Evolutionary conservation across 1,140 invertebrate genomes (phyloP), one percentile per base, ranked within the genome.

Genomic region (Amphibalanus amphitrite): DNA sequence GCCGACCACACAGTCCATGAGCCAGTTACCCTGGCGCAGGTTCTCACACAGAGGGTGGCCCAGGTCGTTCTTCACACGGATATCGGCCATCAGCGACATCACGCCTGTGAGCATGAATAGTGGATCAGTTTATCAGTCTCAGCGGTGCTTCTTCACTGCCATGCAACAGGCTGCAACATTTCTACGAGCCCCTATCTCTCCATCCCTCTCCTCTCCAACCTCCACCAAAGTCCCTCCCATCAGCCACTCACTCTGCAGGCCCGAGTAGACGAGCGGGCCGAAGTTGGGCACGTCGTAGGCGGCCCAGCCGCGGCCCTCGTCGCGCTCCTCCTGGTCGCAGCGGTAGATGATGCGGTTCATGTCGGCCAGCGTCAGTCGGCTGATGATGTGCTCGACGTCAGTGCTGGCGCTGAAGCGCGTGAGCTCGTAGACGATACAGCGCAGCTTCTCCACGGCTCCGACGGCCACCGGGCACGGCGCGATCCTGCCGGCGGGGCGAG

Each of bases 1-100:
- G 74, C 85, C 82, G 75, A 84, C 84, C 68, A 88, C 86, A 78
- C 93, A 96, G 78, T 93, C 88, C 74, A 90, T 85, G 78, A 98
- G 84, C 97, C 97, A 99, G 81, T 95, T 87, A 69, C 97, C 97
- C 75, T 90, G 85, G 73, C 97, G 83, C 70, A 99, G 83, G 84
- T 99, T 99, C 69, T 82, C 84, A 83, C 96, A 98, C 69, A 99
- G 78, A 17, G 97, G 92, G 86, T 99, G 96, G 0, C 95, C 97
- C 28, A 99, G 82, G 82, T 98, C 95, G 82, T 99, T 95, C 70
- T 83, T 86, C 29, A 75, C 74, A 40, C 91, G 85, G 69, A 98
- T 89, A 69, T 88, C 87, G 72, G 86, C 85, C 74, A 99, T 79
- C 65, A 94, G 76, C 8, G 91, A 90, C 67, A 89, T 83, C 47